Percentiles rank a stretch among this genome's conserved stretches.
These are phyloP conservation scores for Biston stratarius DNA, from an alignment of 2,888 invertebrate species.

Conservation along the genomic window DNA sequence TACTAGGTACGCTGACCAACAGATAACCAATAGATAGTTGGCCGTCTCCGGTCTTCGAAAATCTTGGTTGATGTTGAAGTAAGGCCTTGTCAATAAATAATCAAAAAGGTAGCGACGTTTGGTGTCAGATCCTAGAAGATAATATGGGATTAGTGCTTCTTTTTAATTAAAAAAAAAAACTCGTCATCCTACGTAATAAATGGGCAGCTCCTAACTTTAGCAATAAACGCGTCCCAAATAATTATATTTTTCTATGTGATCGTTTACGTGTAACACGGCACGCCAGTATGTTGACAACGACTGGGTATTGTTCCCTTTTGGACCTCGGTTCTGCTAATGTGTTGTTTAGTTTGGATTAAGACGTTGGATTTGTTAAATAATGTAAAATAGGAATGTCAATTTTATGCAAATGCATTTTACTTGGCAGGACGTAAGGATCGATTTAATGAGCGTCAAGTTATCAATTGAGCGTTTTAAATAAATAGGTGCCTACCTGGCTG, in stretches of 20 bases:
- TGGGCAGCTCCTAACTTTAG: slow-evolving; percentile 51
- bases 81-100: too few species aligned
- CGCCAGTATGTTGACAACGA: slow-evolving; percentile 46
- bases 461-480: slow-evolving; percentile 9
- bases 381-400: slow-evolving; percentile 38
- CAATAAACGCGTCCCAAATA: slow-evolving; percentile 72
- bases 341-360: slow-evolving; percentile 40
- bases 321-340: slow-evolving; percentile 50
- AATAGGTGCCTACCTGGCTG: slow-evolving; percentile 15
- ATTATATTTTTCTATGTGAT: slow-evolving; percentile 79
- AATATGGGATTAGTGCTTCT: too few species aligned
- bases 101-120: too few species aligned
- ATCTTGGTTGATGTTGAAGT: too few species aligned
- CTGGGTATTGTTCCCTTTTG: slow-evolving; percentile 47
- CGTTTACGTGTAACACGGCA: slow-evolving; percentile 47
- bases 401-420: slow-evolving; percentile 25
- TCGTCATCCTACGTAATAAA: slow-evolving; percentile 3
- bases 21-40: too few species aligned
- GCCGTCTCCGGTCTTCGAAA: too few species aligned
- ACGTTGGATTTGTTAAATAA: slow-evolving; percentile 35
- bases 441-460: slow-evolving; percentile 3
- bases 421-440: slow-evolving; percentile 8
- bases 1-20: too few species aligned
- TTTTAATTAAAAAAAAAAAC: too few species aligned
- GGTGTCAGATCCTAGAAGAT: too few species aligned